Percentiles rank a stretch among this genome's conserved stretches.
Evolutionary conservation across 2,797 vertebrate genomes (phyloP).

Genomic region (Furcifer pardalis): DNA sequence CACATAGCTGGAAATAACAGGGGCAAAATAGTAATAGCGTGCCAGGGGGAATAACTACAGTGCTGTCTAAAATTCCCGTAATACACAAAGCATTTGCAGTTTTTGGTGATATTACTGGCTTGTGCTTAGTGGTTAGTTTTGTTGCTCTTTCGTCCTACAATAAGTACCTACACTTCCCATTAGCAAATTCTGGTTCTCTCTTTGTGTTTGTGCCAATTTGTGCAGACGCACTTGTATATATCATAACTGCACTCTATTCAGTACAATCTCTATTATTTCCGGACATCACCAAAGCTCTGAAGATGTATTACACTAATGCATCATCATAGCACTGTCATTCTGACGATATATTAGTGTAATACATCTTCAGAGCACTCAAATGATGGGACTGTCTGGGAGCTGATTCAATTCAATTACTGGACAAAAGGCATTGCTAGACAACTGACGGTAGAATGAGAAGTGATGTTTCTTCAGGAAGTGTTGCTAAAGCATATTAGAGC

Average conservation of each 20-base stretch:
- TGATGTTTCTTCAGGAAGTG: neutral
- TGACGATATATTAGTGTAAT: slow-evolving; percentile 63
- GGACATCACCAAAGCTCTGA: slow-evolving; percentile 47
- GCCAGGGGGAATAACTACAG: neutral
- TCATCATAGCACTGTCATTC: slow-evolving; percentile 63
- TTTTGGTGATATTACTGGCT: neutral
- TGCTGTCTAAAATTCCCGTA: neutral
- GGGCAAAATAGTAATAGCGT: neutral
- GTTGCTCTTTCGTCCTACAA: accelerated
- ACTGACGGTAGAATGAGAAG: neutral
- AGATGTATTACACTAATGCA: slow-evolving; percentile 60
- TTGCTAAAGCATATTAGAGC: neutral
- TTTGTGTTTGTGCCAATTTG: accelerated
- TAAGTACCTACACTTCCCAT: neutral
- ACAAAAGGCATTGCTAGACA: slow-evolving; percentile 45
- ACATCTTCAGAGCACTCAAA: slow-evolving; percentile 61
- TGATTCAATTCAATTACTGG: slow-evolving; percentile 62
- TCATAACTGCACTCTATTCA: slow-evolving; percentile 37
- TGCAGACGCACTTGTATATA: accelerated
- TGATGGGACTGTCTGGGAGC: slow-evolving; percentile 58
- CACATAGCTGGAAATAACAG: neutral
- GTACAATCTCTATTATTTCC: slow-evolving; percentile 41
- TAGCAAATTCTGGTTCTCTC: neutral
- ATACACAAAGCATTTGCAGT: neutral
- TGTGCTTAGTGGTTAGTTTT: neutral